These are phyloP conservation scores for Chauna torquata DNA, from an alignment of 2,113 vertebrate genomes.

Conservation along the genomic window DNA sequence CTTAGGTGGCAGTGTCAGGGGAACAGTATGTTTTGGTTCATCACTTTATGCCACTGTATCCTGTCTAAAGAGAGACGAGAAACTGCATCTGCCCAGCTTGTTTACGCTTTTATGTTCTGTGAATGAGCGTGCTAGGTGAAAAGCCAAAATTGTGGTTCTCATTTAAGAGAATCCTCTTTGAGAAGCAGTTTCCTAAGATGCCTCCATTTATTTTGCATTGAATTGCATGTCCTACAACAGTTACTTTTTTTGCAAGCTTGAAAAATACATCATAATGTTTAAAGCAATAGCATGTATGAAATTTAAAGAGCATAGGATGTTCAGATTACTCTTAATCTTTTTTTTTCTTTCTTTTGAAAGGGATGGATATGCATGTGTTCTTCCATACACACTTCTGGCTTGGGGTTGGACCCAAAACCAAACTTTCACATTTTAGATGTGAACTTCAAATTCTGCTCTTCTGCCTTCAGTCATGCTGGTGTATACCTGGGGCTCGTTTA, in stretches of 20 bases:
- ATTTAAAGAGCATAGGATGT: background rate
- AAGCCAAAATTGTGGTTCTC: background rate
- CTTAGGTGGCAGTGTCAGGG: background rate
- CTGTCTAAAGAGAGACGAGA: background rate
- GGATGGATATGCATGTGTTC: background rate
- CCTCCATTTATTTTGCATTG: background rate
- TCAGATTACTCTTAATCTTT: background rate
- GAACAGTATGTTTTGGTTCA: background rate
- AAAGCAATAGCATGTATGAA: background rate
- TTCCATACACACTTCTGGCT: background rate
- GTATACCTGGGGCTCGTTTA: background rate
- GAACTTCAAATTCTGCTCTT: background rate
- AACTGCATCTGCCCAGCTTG: background rate
- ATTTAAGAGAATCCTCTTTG: background rate
- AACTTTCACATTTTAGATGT: background rate
- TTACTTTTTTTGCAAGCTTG: background rate
- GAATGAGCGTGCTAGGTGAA: background rate
- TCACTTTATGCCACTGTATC: background rate
- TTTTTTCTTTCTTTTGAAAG: background rate
- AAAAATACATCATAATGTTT: background rate
- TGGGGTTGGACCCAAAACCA: background rate
- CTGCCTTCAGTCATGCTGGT: background rate
- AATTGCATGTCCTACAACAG: background rate
- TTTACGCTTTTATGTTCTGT: background rate
- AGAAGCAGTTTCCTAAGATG: background rate